Base-by-base conservation (phyloP, 2,888 invertebrate genomes). In the Chrysolina americana region DNA sequence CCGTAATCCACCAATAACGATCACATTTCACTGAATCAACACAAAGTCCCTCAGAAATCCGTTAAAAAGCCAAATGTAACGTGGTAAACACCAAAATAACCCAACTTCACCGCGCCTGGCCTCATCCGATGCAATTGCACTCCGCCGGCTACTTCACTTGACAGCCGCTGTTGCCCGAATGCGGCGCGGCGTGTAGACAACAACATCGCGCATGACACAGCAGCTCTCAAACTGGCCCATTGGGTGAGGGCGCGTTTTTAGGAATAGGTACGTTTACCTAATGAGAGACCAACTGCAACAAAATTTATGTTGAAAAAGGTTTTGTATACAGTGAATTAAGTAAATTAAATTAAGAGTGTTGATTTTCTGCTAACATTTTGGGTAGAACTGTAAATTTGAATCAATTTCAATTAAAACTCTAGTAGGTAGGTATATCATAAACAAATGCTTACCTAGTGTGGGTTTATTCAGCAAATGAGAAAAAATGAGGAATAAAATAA, bases 1-100 rank as follows among this genome's bases (percentile, higher is more conserved):
- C 62, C 70, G 70, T 59, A 47, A 69, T 65, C 47, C 79, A 73
- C 74, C n/a, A 62, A 72, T 71, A 65, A 76, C 73, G 71, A 74
- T 82, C 81, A 83, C 81, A 82, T 80, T 73, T 79, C 80, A 81
- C 79, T 66, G n/a, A 74, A 69, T 44, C 68, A 72, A 70, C 65
- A 66, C 69, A 70, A 48, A 74, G 69, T 65, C 50, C 13, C 68
- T 53, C 59, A 41, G 9, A 59, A 36, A 28, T 3, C 62, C 23
- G 41, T 36, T 3, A 9, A n/a, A 70, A 70, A 21, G 19, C 23
- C 13, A 65, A 41, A 65, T 53, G 53, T 21, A 70, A 62, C 70
- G 19, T 36, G 59, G 62, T 41, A 66, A 66, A 70, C 41, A 53
- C 73, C 41, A 19, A 68, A 68, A 19, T 41, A 15, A 15, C 21